Evolutionary conservation across 2,888 invertebrate genomes (phyloP).

Genomic region (Platycheirus rosarum): DNA sequence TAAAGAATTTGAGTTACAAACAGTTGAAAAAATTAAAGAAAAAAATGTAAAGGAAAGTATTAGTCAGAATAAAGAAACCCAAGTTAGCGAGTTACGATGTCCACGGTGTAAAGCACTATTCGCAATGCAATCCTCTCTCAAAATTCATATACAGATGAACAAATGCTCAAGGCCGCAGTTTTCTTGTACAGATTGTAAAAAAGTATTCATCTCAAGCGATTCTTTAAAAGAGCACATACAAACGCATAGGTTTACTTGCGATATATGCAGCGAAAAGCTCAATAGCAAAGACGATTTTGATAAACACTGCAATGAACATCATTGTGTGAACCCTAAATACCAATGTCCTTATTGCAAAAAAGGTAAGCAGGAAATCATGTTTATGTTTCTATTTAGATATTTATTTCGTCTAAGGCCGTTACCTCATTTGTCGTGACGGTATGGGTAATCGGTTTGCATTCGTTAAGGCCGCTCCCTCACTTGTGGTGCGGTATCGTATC

Average conservation of each 20-base stretch:
- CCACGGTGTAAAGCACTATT: slow-evolving; percentile 81
- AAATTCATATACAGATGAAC: slow-evolving; percentile 80
- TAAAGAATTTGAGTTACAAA: slow-evolving; percentile 77
- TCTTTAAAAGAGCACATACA: slow-evolving; percentile 84
- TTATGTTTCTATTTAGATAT: too few species aligned
- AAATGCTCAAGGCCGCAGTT: slow-evolving; percentile 83
- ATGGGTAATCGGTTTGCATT: too few species aligned
- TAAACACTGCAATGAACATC: slow-evolving; percentile 82
- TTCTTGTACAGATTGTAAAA: slow-evolving; percentile 82
- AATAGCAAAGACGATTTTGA: slow-evolving; percentile 82
- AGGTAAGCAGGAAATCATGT: slow-evolving; percentile 77
- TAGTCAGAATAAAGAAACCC: too few species aligned
- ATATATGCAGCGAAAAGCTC: slow-evolving; percentile 82
- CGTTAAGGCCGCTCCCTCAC: too few species aligned
- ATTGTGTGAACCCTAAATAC: slow-evolving; percentile 83
- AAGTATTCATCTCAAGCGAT: slow-evolving; percentile 84
- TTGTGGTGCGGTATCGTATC: too few species aligned
- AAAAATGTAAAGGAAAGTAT: too few species aligned
- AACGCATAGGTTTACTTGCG: slow-evolving; percentile 77
- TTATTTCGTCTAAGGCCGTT: too few species aligned
- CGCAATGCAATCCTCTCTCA: slow-evolving; percentile 78
- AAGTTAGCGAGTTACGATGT: slow-evolving; percentile 77
- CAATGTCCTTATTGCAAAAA: slow-evolving; percentile 82
- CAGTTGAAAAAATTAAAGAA: slow-evolving; percentile 78
- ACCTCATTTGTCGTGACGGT: too few species aligned